Base-by-base conservation (phyloP, 2,888 invertebrate genomes). In the Blera fallax region DNA sequence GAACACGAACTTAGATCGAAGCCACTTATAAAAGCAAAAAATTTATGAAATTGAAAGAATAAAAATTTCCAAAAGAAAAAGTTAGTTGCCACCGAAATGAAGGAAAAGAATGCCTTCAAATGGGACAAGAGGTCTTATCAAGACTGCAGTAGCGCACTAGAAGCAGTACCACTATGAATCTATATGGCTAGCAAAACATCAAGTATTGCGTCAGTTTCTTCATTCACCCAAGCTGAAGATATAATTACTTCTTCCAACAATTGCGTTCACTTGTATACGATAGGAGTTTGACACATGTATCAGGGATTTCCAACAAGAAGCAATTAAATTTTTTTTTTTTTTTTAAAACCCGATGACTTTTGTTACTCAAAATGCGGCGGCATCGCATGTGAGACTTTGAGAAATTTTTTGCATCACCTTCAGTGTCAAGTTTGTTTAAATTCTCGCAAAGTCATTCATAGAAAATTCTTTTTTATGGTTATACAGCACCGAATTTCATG, bases 121-220 rank as follows among this genome's bases (percentile, higher is more conserved):
- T 24, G 1, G 1, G 10, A 52, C 16, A 5, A 34, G 11, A 27
- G 10, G 27, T 11, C 52, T 67, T 54, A 69, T 69, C 69, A 29
- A 43, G 16, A 50, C 21, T 52, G 10, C 62, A 45, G 16, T 29
- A 27, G 37, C 14, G 2, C 7, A 4, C 6, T n/a, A n/a, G 7
- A 14, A 27, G 29, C 29, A 52, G 14, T 29, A 52, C 27, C 29
- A 10, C 29, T 4, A 37, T 2, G 43, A 40, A 37, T 27, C 34
- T 14, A 40, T 52, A 52, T 29, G 40, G 10, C 52, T 32, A 4
- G 21, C 21, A 40, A 62, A 64, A 24, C 11, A 29, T 32, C 40
- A 52, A 16, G 10, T 54, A 45, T 67, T 76, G 76, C 76, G 37
- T 76, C 76, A 76, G 76, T 58, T 29, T 29, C 37, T 67, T 37